Base-by-base conservation (phyloP, 2,888 invertebrate genomes). In the Mythimna ferrago region DNA sequence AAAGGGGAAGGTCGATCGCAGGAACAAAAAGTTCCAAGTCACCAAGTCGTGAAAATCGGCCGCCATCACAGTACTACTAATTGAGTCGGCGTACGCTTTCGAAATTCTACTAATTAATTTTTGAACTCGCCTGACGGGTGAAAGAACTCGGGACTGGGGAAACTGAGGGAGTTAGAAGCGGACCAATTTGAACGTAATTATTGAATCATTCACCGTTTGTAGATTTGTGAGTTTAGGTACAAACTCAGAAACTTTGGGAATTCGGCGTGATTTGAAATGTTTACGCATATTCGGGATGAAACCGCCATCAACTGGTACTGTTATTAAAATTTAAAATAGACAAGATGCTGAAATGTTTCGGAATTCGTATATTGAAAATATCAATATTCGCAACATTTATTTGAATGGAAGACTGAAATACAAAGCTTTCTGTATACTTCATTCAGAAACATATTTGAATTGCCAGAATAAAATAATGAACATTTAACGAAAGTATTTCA, bases 21-120 rank as follows among this genome's bases (percentile, higher is more conserved):
- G 76, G 76, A 82, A 83, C 80, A 85, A 85, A 85, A 83, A 85
- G 72, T 80, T 80, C 66, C 65, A 41, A 71, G 79, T 76, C 81
- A 82, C 74, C 84, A 86, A 87, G 76, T 87, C 83, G 84, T 83
- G 87, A 81, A 87, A 89, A 89, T 87, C 83, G 86, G 76, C 82
- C 75, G 75, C 78, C 83, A 80, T 83, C 73, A 83, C 76, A 81
- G 78, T 86, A 89, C 87, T 89, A 87, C 83, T 86, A 86, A 86
- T 86, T 86, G 89, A 91, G 90, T 88, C 86, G 76, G 82, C 86
- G 83, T 84, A 80, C 89, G 88, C 89, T 89, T 87, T 89, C 87
- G 84, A 89, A 88, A 89, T 90, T 89, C 87, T 80, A 85, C 88
- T 92, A 93, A 93, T 92, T 92, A 92, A 92, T 92, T 92, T 92